phyloP scores from a whole-genome alignment of 2,797 vertebrate genomes.

The Sciurus vulgaris region DNA sequence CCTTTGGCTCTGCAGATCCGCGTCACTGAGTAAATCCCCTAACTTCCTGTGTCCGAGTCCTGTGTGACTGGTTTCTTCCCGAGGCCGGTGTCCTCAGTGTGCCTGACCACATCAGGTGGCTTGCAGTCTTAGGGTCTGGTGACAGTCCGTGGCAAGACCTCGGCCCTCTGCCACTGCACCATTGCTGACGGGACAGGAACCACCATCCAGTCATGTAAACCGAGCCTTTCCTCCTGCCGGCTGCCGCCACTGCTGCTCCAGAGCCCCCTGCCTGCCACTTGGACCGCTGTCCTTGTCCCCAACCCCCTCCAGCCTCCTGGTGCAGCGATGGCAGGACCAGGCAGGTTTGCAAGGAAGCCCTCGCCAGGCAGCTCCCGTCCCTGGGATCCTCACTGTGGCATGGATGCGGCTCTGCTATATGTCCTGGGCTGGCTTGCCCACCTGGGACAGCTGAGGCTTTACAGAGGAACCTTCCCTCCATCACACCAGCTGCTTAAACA shows the following conservation, averaged over 20 bases:
- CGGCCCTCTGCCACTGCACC: background rate
- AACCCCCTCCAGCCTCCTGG: background rate
- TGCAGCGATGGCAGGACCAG: background rate
- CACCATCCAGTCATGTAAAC: background rate
- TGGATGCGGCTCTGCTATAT: slow-evolving; percentile 9
- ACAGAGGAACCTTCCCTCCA: background rate
- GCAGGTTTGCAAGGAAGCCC: slow-evolving; percentile 20
- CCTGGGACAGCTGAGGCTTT: background rate
- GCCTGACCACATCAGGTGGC: background rate
- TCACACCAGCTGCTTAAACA: background rate
- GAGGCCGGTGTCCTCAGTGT: background rate
- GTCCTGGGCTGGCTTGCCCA: slow-evolving; percentile 26
- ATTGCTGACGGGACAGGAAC: background rate
- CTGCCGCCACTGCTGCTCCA: background rate
- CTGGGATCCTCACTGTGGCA: background rate
- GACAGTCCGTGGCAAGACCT: background rate
- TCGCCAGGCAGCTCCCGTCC: background rate
- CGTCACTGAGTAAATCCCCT: background rate
- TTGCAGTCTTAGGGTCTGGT: background rate
- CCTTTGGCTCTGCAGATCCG: background rate
- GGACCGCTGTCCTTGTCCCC: background rate
- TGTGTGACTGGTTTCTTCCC: background rate
- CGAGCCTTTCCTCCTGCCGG: background rate
- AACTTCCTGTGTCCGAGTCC: background rate
- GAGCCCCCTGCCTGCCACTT: background rate